A percentile compares a stretch with the other conserved stretches of the same genome.
Evolutionary conservation across 2,797 vertebrate species (phyloP).

Genomic region (Neosalanx taihuensis): DNA sequence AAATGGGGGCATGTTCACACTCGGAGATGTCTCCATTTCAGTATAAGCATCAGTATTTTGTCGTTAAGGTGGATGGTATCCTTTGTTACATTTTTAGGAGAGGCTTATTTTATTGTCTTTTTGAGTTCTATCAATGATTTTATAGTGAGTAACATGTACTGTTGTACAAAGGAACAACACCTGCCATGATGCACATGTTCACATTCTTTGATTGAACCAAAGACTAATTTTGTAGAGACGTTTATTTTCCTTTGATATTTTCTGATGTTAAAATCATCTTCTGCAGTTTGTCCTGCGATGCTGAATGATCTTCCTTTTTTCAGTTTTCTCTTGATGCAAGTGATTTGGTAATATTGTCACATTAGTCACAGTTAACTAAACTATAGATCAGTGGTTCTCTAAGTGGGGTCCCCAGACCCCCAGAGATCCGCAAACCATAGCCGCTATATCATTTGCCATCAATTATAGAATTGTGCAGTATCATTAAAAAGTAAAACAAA

Average conservation of each 20-base stretch:
- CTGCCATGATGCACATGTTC: conserved; percentile 29
- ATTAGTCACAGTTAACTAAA: not conserved
- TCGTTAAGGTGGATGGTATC: conserved; percentile 25
- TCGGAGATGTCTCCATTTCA: not conserved
- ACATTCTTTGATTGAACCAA: conserved; percentile 66
- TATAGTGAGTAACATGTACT: conserved; percentile 6
- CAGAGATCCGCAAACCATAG: too few relatives aligned
- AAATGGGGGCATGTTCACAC: conserved; percentile 27
- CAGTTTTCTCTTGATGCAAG: conserved; percentile 13
- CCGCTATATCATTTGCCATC: too few relatives aligned
- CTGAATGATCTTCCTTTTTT: conserved; percentile 22
- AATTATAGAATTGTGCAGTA: too few relatives aligned
- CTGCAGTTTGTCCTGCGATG: conserved; percentile 26
- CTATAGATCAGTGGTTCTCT: too few relatives aligned
- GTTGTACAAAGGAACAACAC: conserved; percentile 6
- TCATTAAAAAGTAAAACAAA: too few relatives aligned
- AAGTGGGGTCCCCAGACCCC: too few relatives aligned
- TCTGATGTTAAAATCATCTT: conserved; percentile 28
- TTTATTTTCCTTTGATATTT: conserved; percentile 16
- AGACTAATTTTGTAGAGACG: conserved; percentile 48
- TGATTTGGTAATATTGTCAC: not conserved
- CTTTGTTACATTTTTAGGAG: conserved; percentile 18
- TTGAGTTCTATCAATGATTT: conserved; percentile 18
- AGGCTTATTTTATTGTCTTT: not conserved
- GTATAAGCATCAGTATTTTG: conserved; percentile 11